Percentiles rank a stretch among this genome's conserved stretches.
These are phyloP conservation scores for Pachyrhynchus sulphureomaculatus DNA, from an alignment of 1,140 invertebrate genomes.

Conservation along the genomic window DNA sequence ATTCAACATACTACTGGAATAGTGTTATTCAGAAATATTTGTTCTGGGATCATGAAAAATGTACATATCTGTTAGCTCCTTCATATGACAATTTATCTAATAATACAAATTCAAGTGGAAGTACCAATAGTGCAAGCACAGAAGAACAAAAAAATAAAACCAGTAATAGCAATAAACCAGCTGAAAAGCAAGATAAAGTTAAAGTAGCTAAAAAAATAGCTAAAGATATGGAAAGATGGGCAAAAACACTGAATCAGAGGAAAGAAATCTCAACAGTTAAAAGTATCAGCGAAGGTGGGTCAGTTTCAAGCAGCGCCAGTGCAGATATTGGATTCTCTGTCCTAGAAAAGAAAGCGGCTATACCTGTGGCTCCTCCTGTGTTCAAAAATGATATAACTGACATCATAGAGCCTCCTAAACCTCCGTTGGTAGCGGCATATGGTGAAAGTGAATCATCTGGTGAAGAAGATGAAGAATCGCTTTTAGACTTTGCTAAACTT, in stretches of 20 bases:
- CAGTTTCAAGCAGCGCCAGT: conserved; percentile 56
- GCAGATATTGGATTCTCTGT: conserved; percentile 92
- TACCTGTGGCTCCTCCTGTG: conserved; percentile 10
- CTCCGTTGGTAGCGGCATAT: conserved; percentile 74
- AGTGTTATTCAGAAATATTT: conserved; percentile 86
- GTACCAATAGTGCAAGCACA: background rate
- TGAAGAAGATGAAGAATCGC: conserved; percentile 60
- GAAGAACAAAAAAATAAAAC: conserved; percentile 4
- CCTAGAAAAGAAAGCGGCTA: conserved; percentile 64
- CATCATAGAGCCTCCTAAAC: conserved; percentile 21
- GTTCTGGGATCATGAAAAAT: conserved; percentile 88
- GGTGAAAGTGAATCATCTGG: conserved; percentile 62
- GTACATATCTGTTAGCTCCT: conserved; percentile 77
- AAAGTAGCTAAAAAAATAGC: conserved; percentile 98
- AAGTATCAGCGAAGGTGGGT: conserved; percentile 33
- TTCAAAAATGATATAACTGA: conserved; percentile 31
- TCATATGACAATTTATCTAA: conserved; percentile 37
- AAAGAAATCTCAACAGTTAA: conserved; percentile 70
- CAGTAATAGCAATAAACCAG: background rate
- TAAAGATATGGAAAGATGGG: conserved; percentile 83
- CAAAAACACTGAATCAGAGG: conserved; percentile 94
- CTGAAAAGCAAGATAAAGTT: conserved; percentile 83
- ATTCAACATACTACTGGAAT: conserved; percentile 93
- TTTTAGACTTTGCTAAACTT: conserved; percentile 85
- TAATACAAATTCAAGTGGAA: background rate